These are phyloP conservation scores for Hippopotamyrus pictus DNA, from an alignment of 2,797 vertebrate genomes.

Conservation along the genomic window DNA sequence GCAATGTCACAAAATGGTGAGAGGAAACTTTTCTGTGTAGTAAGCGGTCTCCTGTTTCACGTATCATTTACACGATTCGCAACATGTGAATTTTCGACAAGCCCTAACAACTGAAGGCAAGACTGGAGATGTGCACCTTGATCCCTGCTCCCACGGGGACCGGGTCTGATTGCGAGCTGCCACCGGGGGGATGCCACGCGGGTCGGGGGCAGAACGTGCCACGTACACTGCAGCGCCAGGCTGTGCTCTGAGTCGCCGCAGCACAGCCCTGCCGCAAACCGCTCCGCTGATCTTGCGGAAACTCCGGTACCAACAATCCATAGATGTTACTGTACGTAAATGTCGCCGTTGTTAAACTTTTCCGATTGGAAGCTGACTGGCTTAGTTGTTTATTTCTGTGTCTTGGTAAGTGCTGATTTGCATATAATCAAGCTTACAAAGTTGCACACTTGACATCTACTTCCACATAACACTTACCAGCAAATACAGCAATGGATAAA, in stretches of 20 bases:
- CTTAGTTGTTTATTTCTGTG: neutral
- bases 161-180: constrained; percentile 82
- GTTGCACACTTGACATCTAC: neutral
- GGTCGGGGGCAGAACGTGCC: constrained; percentile 37
- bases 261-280: neutral
- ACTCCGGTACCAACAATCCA: neutral
- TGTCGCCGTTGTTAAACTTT: neutral
- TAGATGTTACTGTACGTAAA: neutral
- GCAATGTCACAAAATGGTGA: constrained; percentile 41
- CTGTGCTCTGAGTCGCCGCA: neutral
- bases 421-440: neutral
- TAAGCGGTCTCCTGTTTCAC: constrained; percentile 45
- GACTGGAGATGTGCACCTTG: constrained; percentile 81
- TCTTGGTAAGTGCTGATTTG: neutral
- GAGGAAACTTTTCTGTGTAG: constrained; percentile 51
- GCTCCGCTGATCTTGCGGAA: neutral
- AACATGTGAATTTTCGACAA: constrained; percentile 57
- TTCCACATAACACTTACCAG: neutral
- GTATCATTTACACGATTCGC: constrained; percentile 54
- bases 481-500: neutral
- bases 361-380: neutral
- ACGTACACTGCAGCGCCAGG: constrained; percentile 19
- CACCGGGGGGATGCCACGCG: constrained; percentile 62
- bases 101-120: constrained; percentile 74
- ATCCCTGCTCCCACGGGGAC: constrained; percentile 60